Base-by-base conservation (phyloP, 2,797 vertebrate species). In the Amblyraja radiata region DNA sequence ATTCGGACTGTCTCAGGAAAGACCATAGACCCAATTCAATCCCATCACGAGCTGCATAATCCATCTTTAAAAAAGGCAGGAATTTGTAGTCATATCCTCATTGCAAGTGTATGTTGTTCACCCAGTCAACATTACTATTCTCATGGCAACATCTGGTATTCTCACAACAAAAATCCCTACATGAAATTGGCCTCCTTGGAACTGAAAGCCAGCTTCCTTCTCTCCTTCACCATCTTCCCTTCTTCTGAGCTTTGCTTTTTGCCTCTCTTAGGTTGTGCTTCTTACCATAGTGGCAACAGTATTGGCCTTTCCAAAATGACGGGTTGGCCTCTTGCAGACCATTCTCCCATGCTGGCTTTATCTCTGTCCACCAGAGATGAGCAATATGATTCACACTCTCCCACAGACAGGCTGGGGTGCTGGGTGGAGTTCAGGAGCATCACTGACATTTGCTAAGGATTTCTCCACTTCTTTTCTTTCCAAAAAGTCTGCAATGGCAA, bases 1-100 rank as follows among this genome's bases (percentile, higher is more conserved):
- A 61, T 10, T 84, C 32, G n/a, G 61, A 65, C 84, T 65, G 81
- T 61, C 84, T 88, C n/a, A 88, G 84, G 58, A 88, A 88, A 88
- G n/a, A n/a, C 71, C 71, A 21, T 74, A 74, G 7, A 83, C 13
- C 74, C 28, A 23, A 7, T 8, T 32, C 32, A 36, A 88, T 68
- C 61, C n/a, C 63, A 36, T 7, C 32, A 88, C n/a, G 25, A 61
- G 83, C 58, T 61, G 11, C 25, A 61, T 68, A 1, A 3, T 58
- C 14, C 61, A 68, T 36, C 84, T 54, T 54, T 54, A 54, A 54
- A 36, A 36, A 88, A 88, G 61, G n/a, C 16, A 21, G 61, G 61
- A 88, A 65, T n/a, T 88, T 16, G 63, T 88, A n/a, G 36, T 7
- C 63, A 88, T 8, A 32, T 84, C 10, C 61, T 36, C 63, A 18